Conservation (phyloP, 2,888 invertebrate species). For the Strigamia transsilvanica region DNA sequence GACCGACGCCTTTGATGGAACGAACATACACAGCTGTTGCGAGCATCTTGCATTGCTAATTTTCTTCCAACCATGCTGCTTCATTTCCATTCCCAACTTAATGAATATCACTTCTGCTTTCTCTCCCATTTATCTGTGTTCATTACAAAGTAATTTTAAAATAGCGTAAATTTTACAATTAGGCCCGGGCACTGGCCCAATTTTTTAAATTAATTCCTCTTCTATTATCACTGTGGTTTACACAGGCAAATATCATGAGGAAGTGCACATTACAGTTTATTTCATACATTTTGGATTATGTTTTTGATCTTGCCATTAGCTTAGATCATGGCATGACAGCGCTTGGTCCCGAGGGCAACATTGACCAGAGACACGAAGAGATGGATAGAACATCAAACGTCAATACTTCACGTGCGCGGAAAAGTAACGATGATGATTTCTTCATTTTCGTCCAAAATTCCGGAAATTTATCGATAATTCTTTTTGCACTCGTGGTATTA, state of each 20-base stretch:
- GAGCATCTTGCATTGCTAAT: slow-evolving; percentile 20
- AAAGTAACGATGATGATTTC: too few relatives aligned
- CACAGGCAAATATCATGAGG: neutral
- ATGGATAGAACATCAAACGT: too few relatives aligned
- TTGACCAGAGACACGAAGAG: neutral
- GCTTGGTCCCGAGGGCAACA: neutral
- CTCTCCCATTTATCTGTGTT: neutral
- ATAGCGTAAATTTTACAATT: too few relatives aligned
- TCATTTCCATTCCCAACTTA: neutral
- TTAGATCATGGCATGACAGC: neutral
- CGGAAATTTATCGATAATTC: too few relatives aligned
- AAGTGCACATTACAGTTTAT: neutral
- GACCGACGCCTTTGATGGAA: slow-evolving; percentile 3
- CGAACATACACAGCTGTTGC: neutral
- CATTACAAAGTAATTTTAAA: neutral
- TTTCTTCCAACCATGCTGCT: neutral
- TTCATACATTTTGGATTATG: neutral
- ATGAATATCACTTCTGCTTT: slow-evolving; percentile 3
- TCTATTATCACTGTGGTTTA: neutral
- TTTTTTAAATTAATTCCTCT: too few relatives aligned
- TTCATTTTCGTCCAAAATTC: too few relatives aligned
- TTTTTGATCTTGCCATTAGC: slow-evolving; percentile 1
- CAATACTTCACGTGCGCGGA: too few relatives aligned
- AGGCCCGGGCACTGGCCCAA: too few relatives aligned
- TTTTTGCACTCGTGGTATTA: too few relatives aligned